Percentiles rank a stretch among this genome's conserved stretches.
phyloP scores from a whole-genome alignment of 2,888 invertebrate genomes.

The Trachelus tabidus region DNA sequence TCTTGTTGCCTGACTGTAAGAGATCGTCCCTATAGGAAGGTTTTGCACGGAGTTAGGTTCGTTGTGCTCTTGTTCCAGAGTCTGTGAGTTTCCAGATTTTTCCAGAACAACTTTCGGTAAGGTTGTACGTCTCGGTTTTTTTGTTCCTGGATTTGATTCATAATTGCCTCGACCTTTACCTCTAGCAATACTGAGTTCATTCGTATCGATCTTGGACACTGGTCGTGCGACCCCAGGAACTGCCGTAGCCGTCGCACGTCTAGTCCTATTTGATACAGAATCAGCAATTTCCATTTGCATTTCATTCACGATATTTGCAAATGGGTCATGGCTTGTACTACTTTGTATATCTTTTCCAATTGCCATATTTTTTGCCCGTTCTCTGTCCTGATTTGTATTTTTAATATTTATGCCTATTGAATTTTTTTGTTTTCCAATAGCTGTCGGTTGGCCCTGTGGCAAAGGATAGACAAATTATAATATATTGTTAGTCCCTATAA shows the following conservation, averaged over 20 bases:
- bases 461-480: neutral
- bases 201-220: neutral
- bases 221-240: conserved; percentile 5
- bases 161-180: conserved; percentile 7
- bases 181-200: conserved; percentile 4
- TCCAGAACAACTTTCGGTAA: neutral
- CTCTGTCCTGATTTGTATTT: conserved; percentile 15
- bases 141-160: conserved; percentile 12
- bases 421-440: conserved; percentile 13
- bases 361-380: neutral
- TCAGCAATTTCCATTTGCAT: conserved; percentile 32
- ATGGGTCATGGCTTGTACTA: conserved; percentile 23
- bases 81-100: neutral
- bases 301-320: conserved; percentile 27
- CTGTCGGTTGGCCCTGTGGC: neutral
- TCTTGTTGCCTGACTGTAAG: conserved; percentile 28
- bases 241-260: conserved; percentile 5
- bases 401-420: conserved; percentile 12
- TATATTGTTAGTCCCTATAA: neutral
- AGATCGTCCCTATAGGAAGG: conserved; percentile 14
- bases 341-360: neutral
- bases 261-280: conserved; percentile 12
- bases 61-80: conserved; percentile 7
- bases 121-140: conserved; percentile 12
- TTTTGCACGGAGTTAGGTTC: conserved; percentile 12